Percentiles rank a stretch among this genome's conserved stretches.
Evolutionary conservation across 2,888 invertebrate species (phyloP).

Genomic region (Cyclophora punctaria): DNA sequence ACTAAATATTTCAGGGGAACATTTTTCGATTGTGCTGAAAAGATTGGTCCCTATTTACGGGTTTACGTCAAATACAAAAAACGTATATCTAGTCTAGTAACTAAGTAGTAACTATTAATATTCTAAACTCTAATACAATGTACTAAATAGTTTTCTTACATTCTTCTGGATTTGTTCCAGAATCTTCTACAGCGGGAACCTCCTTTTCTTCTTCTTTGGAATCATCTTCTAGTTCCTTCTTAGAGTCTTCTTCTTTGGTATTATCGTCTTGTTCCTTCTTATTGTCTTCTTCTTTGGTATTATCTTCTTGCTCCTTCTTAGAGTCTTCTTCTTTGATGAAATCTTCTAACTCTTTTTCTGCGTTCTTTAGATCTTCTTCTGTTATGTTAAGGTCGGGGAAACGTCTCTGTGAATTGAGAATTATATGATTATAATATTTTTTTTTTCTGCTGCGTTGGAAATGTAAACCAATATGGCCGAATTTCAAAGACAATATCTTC

Average conservation of each 20-base stretch:
- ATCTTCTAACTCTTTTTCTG: conserved; percentile 55
- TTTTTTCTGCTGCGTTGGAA: too few species aligned
- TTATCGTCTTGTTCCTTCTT: conserved; percentile 10
- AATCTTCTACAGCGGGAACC: conserved; percentile 2
- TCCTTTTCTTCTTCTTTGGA: conserved; percentile 4
- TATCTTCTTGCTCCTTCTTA: conserved; percentile 9
- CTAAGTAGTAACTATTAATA: too few species aligned
- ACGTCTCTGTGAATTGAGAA: conserved; percentile 41
- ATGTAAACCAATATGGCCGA: too few species aligned
- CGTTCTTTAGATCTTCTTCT: conserved; percentile 60
- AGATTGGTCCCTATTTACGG: not conserved
- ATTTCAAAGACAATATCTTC: too few species aligned
- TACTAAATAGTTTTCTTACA: conserved; percentile 47
- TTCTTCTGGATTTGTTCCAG: conserved; percentile 17
- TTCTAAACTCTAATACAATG: not conserved
- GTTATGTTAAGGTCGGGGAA: conserved; percentile 61
- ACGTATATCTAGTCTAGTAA: not conserved
- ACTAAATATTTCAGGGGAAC: too few species aligned
- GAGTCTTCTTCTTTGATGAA: conserved; percentile 37
- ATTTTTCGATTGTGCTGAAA: not conserved
- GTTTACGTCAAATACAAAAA: not conserved
- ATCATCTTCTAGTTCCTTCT: conserved; percentile 6
- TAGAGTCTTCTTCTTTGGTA: conserved; percentile 2
- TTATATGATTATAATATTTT: not conserved
- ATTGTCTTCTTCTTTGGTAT: conserved; percentile 24